Base-by-base conservation (phyloP, 2,113 vertebrate species). In the Lophochroa leadbeateri region DNA sequence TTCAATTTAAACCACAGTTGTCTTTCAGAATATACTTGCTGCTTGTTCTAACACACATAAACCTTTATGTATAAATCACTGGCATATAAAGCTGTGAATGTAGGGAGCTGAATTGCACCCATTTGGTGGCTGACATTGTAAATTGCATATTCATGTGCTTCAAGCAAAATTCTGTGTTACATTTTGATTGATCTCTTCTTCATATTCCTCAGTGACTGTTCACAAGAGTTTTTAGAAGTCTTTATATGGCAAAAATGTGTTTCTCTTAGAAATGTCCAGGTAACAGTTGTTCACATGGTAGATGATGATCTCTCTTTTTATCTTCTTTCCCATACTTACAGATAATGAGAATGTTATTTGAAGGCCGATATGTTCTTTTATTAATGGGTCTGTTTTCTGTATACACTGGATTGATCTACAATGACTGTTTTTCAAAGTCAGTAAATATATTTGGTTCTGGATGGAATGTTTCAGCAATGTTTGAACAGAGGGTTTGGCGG, bases 371-470 rank as follows among this genome's bases (percentile, higher is more conserved):
- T 2, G 99, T 99, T 92, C 99, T 99, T 80, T 90, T 99, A 90
- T 97, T 99, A 96, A 99, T 99, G 99, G 99, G 99, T 23, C 79
- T 99, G 47, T 99, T 99, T 97, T 99, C 99, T 1, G 95, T 99
- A 44, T 99, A 99, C 95, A 99, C 99, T 13, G 99, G 99, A 49
- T 96, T 99, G 77, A 99, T 99, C 96, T 99, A 99, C 96, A 99
- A 99, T 24, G 99, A 99, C 97, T 99, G 99, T 50, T 99, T 99
- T 96, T 99, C 99, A 28, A 99, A 99, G 97, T 99, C 99, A 0
- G 78, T 99, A 19, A 99, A 99, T 96, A 97, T 99, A 58, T 99
- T 99, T 61, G 99, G 99, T 70, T 99, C 99, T 6, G 96, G 98
- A 6, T 99, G 99, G 99, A 99, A 96, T 18, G 98, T 99, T 85